These are phyloP conservation scores for Rhabdophis nuchalis DNA, from an alignment of 2,797 vertebrate species.

Conservation along the genomic window DNA sequence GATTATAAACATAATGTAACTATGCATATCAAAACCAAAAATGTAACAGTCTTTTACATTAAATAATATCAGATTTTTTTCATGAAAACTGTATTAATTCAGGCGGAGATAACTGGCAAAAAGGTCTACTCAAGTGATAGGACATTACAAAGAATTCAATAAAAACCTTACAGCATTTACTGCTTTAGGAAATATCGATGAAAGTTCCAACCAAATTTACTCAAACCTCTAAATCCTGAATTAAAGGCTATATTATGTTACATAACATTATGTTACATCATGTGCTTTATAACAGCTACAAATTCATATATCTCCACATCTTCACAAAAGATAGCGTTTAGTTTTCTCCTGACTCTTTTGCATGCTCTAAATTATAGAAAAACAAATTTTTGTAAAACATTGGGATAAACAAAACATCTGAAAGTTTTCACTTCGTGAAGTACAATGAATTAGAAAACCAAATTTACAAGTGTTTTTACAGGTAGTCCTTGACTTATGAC, in stretches of 20 bases:
- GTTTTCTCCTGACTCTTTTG: background rate
- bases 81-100: slow-evolving; percentile 6
- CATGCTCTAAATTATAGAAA: background rate
- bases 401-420: background rate
- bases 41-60: background rate
- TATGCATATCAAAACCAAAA: background rate
- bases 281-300: background rate
- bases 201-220: background rate
- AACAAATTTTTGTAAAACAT: background rate
- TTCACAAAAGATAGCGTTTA: background rate
- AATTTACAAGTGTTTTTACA: background rate
- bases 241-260: background rate
- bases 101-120: background rate
- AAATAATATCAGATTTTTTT: background rate
- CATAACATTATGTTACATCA: background rate
- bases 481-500: too few relatives aligned
- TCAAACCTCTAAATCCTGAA: background rate
- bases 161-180: background rate
- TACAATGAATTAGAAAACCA: background rate
- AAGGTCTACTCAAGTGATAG: background rate
- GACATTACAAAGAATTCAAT: background rate
- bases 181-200: background rate
- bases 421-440: background rate
- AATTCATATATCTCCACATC: background rate
- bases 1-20: background rate